Evolutionary conservation across 2,797 vertebrate genomes (phyloP), one percentile per base, ranked within the genome.

Genomic region (Gambusia yucatana): DNA sequence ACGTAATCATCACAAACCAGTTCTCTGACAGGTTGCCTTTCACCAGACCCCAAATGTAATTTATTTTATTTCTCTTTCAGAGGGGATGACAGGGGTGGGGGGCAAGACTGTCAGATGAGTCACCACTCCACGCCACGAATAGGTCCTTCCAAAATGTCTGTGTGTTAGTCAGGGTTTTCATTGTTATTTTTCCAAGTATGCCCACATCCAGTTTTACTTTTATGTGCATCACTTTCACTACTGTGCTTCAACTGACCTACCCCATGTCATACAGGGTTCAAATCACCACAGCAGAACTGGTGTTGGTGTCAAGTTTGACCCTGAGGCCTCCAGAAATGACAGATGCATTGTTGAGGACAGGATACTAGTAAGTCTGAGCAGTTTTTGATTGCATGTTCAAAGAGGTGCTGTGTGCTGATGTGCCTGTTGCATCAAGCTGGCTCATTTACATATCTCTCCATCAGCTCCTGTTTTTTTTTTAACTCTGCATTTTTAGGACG

Each of bases 101-200:
- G 11, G 30, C 48, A 39, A n/a, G 41, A 57, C 47, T 86, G 84
- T 69, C 72, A 85, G 86, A 90, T 92, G 90, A 91, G 80, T 93
- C 92, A 93, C 89, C 73, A 65, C 59, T 81, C 73, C 76, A 83
- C 76, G 81, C 70, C 74, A 82, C 72, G 82, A 89, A 79, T 22
- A 79, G 47, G 73, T 25, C 48, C 75, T 14, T 86, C 77, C 52
- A 30, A 76, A 75, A 77, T 41, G 43, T 57, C 47, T 77, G 71
- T 73, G 44, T 61, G 48, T 43, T 61, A 36, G 41, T 10, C 52
- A 50, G 44, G 33, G 74, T 33, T 22, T 59, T 36, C 63, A 25
- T 22, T 36, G 63, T 39, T 39, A 39, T 65, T 36, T 39, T 65
- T 65, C 33, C 2, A 0, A 25, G 63, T 67, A 39, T 63, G 7